Percentiles rank a stretch among this genome's conserved stretches.
These are phyloP conservation scores for Amblyopsis hoosieri DNA, from an alignment of 2,797 vertebrate genomes.

Conservation along the genomic window DNA sequence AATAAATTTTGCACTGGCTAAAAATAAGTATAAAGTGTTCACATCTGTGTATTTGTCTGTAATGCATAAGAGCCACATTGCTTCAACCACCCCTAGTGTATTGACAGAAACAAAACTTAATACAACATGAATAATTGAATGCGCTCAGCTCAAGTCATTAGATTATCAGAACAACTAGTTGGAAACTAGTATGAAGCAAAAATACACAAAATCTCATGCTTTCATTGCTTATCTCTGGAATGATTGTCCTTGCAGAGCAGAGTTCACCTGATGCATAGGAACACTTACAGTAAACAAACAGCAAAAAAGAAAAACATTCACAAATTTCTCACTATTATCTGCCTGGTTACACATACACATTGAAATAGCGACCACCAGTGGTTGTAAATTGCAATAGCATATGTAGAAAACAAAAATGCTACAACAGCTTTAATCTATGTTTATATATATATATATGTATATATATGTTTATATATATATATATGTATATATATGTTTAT, in stretches of 20 bases:
- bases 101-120: neutral
- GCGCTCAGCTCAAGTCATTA: slow-evolving; percentile 22
- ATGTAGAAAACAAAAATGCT: slow-evolving; percentile 16
- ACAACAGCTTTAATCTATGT: slow-evolving; percentile 17
- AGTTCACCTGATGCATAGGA: slow-evolving; percentile 57
- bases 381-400: slow-evolving; percentile 30
- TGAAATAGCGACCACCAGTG: slow-evolving; percentile 63
- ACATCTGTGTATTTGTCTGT: slow-evolving; percentile 7
- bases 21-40: slow-evolving; percentile 11
- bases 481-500: too few relatives aligned
- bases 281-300: slow-evolving; percentile 63
- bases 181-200: slow-evolving; percentile 25
- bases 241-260: slow-evolving; percentile 64
- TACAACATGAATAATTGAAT: slow-evolving; percentile 6
- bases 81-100: neutral
- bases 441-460: too few relatives aligned
- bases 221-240: slow-evolving; percentile 41
- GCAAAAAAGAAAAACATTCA: slow-evolving; percentile 31
- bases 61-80: neutral
- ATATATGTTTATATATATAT: too few relatives aligned
- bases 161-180: slow-evolving; percentile 37
- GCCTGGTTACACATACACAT: slow-evolving; percentile 23
- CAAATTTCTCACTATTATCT: slow-evolving; percentile 43
- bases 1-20: slow-evolving; percentile 22
- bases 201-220: slow-evolving; percentile 27